These are phyloP conservation scores for Thalassarche chlororhynchos DNA, from an alignment of 2,113 vertebrate species.

Conservation along the genomic window DNA sequence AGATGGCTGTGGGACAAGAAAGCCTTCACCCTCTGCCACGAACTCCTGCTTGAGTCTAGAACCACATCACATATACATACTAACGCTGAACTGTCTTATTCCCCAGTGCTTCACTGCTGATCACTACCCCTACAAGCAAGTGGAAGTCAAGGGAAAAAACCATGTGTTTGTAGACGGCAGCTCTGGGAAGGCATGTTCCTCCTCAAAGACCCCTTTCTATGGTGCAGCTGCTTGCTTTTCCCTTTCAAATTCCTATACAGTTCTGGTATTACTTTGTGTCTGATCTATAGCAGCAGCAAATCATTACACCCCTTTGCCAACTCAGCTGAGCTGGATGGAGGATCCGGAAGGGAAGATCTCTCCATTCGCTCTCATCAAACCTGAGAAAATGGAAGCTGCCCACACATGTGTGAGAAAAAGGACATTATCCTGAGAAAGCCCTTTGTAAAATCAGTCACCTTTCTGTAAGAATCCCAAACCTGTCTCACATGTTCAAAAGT, in stretches of 20 bases:
- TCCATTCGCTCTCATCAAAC: neutral
- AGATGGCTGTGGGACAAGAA: neutral
- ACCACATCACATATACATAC: rapidly evolving
- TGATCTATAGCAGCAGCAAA: neutral
- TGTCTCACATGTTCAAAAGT: neutral
- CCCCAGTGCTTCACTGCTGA: neutral
- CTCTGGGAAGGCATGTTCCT: neutral
- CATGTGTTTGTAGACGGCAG: neutral
- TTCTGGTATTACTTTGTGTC: neutral
- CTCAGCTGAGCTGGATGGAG: neutral
- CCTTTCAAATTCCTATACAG: neutral
- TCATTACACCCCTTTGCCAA: neutral
- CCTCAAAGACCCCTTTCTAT: neutral
- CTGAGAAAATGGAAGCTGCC: neutral
- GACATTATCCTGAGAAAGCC: neutral
- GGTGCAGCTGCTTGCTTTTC: neutral
- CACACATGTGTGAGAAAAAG: rapidly evolving
- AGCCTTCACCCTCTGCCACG: neutral
- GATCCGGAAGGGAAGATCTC: neutral
- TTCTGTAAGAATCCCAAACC: neutral
- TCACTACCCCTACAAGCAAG: neutral
- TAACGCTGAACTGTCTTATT: neutral
- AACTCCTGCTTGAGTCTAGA: neutral
- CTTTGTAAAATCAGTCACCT: neutral
- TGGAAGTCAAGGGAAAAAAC: neutral